Base-by-base conservation (phyloP, 2,888 invertebrate species). In the Hyposoter didymator region DNA sequence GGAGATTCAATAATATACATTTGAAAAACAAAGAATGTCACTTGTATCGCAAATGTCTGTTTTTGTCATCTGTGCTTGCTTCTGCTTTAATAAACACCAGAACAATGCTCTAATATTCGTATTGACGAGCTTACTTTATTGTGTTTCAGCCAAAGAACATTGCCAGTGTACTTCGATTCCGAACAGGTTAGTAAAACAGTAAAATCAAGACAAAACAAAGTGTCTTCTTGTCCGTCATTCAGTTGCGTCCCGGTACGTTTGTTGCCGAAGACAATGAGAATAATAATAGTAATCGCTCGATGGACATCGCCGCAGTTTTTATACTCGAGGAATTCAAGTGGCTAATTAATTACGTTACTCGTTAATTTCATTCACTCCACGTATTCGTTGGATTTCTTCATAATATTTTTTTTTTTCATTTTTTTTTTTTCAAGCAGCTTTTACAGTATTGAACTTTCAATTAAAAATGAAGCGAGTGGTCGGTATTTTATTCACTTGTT, bases 201-300 rank as follows among this genome's bases (percentile, higher is more conserved):
- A 22, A 14, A 52, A 19, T n/a, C 47, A 32, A 72, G 72, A 83
- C 78, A 43, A 74, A 62, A 39, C 75, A 28, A 28, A 17, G 62
- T 70, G 64, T 2, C 22, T 43, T 52, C n/a, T 22, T 35, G 55
- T 66, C 59, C 35, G 35, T 43, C 43, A 72, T 67, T 55, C 66
- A 69, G 72, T 72, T 32, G 22, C 28, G 43, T 43, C 43, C 39
- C 64, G n/a, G 39, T 32, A 66, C 35, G 12, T 55, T 67, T 52
- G 45, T 78, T 74, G 32, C 67, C 66, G 47, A 45, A 47, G 3
- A 62, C 35, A 6, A 19, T 47, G 35, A 28, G 35, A 78, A 73
- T 55, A 55, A 66, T 17, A 66, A 72, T 66, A 76, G 70, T 43
- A 74, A 73, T 52, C 32, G 73, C 82, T 78, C 73, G 78, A 73